Evolutionary conservation across 2,888 invertebrate genomes (phyloP).

Genomic region (Rhaphigaster nebulosa): DNA sequence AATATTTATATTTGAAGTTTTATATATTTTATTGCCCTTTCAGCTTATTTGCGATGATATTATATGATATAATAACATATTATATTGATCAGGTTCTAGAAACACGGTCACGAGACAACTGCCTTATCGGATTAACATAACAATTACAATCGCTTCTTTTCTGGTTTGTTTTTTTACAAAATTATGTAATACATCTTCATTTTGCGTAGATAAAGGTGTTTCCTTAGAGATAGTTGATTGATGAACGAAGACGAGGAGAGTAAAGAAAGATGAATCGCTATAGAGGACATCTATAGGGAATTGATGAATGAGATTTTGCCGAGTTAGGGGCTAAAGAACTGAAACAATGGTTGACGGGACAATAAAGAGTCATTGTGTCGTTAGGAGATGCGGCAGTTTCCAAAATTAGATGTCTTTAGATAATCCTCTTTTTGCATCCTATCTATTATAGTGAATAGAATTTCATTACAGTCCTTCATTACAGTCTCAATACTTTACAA

Average conservation of each 20-base stretch:
- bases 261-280: slow-evolving; percentile 1
- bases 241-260: not conserved
- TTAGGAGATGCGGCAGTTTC: not conserved
- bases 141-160: too few species aligned
- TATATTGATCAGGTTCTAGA: too few species aligned
- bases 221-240: not conserved
- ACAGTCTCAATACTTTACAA: not conserved
- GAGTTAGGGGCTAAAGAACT: not conserved
- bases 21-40: too few species aligned
- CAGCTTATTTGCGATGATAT: too few species aligned
- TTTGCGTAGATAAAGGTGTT: not conserved
- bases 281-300: not conserved
- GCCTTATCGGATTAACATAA: too few species aligned
- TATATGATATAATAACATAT: too few species aligned
- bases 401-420: not conserved
- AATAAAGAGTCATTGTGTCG: not conserved
- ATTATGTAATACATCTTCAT: too few species aligned
- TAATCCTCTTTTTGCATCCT: not conserved
- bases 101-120: too few species aligned
- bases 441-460: too few species aligned
- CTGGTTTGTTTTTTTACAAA: too few species aligned
- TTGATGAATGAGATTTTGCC: not conserved
- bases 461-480: not conserved
- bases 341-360: not conserved
- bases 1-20: too few species aligned